These are phyloP conservation scores for Mormyrus iriodes DNA, from an alignment of 2,113 vertebrate species.

Conservation along the genomic window DNA sequence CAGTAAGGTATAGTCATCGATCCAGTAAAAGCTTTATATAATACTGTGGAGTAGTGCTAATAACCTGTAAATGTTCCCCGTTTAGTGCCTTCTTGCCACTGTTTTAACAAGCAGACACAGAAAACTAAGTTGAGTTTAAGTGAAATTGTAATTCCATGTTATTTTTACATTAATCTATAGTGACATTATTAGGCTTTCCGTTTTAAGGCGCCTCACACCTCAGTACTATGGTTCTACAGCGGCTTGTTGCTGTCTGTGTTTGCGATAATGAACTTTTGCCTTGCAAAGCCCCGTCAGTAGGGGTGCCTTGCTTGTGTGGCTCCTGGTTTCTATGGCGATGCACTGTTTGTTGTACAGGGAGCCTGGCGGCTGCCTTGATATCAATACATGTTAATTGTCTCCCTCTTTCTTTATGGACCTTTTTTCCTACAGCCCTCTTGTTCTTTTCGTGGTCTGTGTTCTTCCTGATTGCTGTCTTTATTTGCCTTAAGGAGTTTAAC, in stretches of 20 bases:
- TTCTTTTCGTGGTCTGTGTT: neutral
- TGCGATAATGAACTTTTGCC: neutral
- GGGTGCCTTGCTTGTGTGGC: neutral
- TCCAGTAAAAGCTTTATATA: neutral
- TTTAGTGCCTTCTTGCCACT: neutral
- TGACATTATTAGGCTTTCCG: neutral
- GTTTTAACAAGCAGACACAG: neutral
- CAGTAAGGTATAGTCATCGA: constrained; percentile 43
- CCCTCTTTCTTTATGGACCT: neutral
- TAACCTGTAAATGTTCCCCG: neutral
- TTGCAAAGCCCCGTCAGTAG: neutral
- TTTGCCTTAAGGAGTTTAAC: neutral
- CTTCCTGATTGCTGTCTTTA: neutral
- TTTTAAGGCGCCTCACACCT: neutral
- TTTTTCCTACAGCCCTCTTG: neutral
- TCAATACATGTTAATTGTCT: neutral
- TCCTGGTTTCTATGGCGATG: neutral
- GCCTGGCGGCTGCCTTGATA: neutral
- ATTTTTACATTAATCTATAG: neutral
- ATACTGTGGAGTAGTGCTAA: neutral
- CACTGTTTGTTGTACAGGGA: neutral
- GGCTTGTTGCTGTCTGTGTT: neutral
- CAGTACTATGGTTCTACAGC: neutral
- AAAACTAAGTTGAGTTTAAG: neutral
- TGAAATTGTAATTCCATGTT: neutral